phyloP scores from a whole-genome alignment of 2,113 vertebrate species.

The Burhinus oedicnemus region DNA sequence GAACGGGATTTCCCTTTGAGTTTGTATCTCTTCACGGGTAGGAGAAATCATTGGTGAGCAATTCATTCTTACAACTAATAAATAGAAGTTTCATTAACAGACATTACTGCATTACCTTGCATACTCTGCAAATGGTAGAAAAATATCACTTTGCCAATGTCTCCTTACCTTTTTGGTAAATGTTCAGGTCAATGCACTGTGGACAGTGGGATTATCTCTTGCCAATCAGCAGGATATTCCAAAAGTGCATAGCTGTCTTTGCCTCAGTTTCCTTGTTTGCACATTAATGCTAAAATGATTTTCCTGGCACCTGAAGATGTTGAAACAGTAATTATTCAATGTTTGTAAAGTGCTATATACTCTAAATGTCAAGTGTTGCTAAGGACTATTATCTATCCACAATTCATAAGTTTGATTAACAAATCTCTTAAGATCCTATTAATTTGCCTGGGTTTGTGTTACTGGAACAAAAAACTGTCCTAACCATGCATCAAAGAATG shows the following conservation, averaged over 20 bases:
- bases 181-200: too few species aligned
- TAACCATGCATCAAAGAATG: not conserved
- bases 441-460: not conserved
- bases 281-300: not conserved
- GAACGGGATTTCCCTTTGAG: not conserved
- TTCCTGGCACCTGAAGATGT: not conserved
- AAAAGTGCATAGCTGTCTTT: not conserved
- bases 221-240: not conserved
- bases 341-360: not conserved
- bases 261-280: not conserved
- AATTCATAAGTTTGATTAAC: not conserved
- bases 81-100: fast-evolving
- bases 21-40: not conserved
- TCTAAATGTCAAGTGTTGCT: not conserved
- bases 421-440: not conserved
- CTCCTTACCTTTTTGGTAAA: not conserved
- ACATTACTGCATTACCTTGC: not conserved
- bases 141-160: not conserved
- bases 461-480: not conserved
- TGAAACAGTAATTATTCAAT: not conserved
- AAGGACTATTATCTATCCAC: not conserved
- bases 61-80: not conserved
- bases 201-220: not conserved
- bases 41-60: not conserved
- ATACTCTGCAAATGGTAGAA: not conserved